These are phyloP conservation scores for Epiblema foenella DNA, from an alignment of 2,888 invertebrate genomes.

Conservation along the genomic window DNA sequence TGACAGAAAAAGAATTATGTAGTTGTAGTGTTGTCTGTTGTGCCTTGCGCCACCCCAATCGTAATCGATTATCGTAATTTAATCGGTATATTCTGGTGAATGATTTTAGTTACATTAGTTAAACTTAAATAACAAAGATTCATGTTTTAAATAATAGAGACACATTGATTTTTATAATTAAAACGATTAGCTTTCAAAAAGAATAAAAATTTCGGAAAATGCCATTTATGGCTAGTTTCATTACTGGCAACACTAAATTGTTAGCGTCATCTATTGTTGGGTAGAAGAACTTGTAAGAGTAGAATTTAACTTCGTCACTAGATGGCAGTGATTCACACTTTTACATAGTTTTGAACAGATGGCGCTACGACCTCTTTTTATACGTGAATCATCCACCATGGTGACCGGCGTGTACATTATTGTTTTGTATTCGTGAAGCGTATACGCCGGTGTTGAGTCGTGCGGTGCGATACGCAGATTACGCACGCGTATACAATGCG, in stretches of 20 bases:
- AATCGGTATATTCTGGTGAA: not conserved
- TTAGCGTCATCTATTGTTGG: conserved; percentile 52
- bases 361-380: conserved; percentile 46
- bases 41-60: not conserved
- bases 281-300: conserved; percentile 53
- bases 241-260: conserved; percentile 11
- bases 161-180: not conserved
- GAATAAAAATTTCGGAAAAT: not conserved
- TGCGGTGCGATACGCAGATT: conserved; percentile 65
- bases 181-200: not conserved
- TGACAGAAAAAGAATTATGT: conserved; percentile 77
- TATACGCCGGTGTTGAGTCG: conserved; percentile 69
- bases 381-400: conserved; percentile 34
- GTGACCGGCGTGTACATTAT: conserved; percentile 48
- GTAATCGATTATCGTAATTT: not conserved
- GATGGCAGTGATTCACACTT: conserved; percentile 50
- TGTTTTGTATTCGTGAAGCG: conserved; percentile 78
- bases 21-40: too few species aligned
- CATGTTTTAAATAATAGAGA: not conserved
- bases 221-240: not conserved
- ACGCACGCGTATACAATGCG: conserved; percentile 69
- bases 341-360: conserved; percentile 43
- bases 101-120: not conserved
- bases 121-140: not conserved
- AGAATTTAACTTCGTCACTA: conserved; percentile 47